Percentiles rank a stretch among this genome's conserved stretches.
Conservation (phyloP, 1,140 invertebrate genomes). For the Halictus rubicundus region DNA sequence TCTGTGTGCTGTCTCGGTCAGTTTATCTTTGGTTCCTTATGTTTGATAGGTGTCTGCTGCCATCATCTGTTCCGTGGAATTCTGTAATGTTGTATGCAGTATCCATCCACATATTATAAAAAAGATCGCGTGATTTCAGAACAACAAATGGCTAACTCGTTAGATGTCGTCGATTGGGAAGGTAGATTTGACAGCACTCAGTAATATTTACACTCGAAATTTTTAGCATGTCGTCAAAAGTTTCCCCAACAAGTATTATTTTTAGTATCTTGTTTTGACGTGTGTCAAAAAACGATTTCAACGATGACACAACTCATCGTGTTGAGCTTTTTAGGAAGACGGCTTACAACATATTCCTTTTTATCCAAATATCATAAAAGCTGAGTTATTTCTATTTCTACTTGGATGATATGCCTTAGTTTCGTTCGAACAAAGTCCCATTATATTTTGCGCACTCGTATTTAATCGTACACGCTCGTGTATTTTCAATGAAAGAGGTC, state of each 20-base stretch:
- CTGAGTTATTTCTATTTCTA: not conserved
- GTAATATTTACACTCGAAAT: not conserved
- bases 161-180: conserved; percentile 61
- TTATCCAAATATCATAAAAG: not conserved
- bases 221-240: not conserved
- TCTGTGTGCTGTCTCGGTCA: not conserved
- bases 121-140: conserved; percentile 30
- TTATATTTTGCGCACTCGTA: not conserved
- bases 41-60: not conserved
- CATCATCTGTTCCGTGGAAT: conserved; percentile 34
- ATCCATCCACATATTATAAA: conserved; percentile 3
- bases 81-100: conserved; percentile 50
- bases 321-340: not conserved
- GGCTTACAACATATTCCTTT: no score
- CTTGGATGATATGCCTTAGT: not conserved
- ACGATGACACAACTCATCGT: not conserved
- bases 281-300: not conserved
- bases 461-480: no score
- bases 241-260: conserved; percentile 9
- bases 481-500: no score
- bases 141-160: conserved; percentile 62
- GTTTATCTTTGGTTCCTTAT: not conserved
- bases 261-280: conserved; percentile 27
- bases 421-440: not conserved
- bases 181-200: conserved; percentile 50